Base-by-base conservation (phyloP, 2,888 invertebrate species). In the Ctena decussata region DNA sequence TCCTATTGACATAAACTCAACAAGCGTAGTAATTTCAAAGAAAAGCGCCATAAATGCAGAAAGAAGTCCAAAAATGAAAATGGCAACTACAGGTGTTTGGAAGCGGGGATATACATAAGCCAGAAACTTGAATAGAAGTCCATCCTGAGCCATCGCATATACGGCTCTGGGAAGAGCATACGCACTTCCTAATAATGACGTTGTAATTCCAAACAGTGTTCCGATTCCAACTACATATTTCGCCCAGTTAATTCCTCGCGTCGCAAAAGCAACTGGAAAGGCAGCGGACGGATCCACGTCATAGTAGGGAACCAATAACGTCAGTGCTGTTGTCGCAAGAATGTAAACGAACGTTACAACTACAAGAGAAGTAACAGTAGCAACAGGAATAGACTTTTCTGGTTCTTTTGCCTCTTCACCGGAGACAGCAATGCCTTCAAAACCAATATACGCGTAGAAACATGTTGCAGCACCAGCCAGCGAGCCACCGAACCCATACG, bases 1-100 rank as follows among this genome's bases (percentile, higher is more conserved):
- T 94, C 98, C 98, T 0, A 99, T 98, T 0, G 98, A 98, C 98
- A 99, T 98, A 94, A 99, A 98, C 94, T 99, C 98, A 0, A 99
- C 98, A 60, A 99, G 96, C 91, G 98, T 98, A 91, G 98, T 97
- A 91, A 99, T 96, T 96, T 99, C 98, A 93, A 98, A 98, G 49
- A 98, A 95, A 57, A 98, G 96, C 5, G 98, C 98, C 87, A 98
- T 97, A 0, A 98, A 80, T 0, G 94, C 93, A 18, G 95, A 91
- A 6, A 95, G 24, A 6, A 91, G 65, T 11, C 95, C 95, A 82
- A 95, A 94, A 15, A 94, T 86, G 21, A 91, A 82, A 73, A 95
- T 93, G 37, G 95, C 92, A 71, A 94, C 87, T 3, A 96, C 77
- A 0, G 96, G 96, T 0, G 96, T 96, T 89, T 98, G 98, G 0